phyloP scores from a whole-genome alignment of 2,797 vertebrate genomes.

The Furcifer pardalis region DNA sequence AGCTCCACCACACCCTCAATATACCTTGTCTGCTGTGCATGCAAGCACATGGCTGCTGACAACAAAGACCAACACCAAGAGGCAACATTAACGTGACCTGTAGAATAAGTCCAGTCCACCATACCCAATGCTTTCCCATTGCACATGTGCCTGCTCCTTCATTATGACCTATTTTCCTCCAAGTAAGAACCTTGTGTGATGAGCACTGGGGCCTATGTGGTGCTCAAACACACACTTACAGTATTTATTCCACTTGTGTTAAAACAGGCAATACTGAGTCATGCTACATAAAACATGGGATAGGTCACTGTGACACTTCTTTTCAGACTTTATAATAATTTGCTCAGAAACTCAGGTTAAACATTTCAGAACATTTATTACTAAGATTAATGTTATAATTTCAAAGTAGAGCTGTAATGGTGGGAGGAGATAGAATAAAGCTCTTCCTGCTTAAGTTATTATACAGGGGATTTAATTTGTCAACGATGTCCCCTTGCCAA shows the following conservation, averaged over 20 bases:
- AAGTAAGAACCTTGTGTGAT: neutral
- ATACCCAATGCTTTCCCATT: neutral
- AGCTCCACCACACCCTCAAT: neutral
- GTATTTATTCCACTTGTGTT: conserved; percentile 32
- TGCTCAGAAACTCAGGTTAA: conserved; percentile 50
- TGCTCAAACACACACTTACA: conserved; percentile 31
- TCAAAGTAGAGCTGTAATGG: neutral
- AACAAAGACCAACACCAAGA: neutral
- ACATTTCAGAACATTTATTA: conserved; percentile 30
- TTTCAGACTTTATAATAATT: conserved; percentile 48
- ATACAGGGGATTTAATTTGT: neutral
- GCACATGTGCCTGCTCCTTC: neutral
- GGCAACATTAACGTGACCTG: neutral
- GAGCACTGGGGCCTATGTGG: neutral
- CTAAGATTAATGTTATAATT: conserved; percentile 42
- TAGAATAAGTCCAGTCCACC: no score
- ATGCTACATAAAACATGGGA: conserved; percentile 2
- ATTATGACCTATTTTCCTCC: neutral
- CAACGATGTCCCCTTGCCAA: neutral
- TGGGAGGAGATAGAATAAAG: neutral
- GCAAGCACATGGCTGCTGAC: no score
- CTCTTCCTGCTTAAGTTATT: neutral
- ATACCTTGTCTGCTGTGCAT: no score
- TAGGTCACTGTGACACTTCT: conserved; percentile 41
- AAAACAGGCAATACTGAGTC: conserved; percentile 42